phyloP scores from a whole-genome alignment of 2,888 invertebrate species.

The Apamea sordens region DNA sequence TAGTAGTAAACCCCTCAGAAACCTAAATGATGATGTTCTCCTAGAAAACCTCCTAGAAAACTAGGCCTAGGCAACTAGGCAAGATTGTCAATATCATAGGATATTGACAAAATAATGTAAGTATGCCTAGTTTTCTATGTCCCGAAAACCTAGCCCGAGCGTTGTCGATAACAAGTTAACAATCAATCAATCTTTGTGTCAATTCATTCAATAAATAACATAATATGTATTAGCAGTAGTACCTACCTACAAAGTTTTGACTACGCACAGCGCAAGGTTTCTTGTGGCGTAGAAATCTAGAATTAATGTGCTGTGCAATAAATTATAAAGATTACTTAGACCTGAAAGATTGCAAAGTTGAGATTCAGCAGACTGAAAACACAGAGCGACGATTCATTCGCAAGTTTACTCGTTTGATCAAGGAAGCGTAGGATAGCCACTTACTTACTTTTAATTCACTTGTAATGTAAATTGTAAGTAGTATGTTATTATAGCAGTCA shows the following conservation, averaged over 20 bases:
- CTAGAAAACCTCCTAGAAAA: too few relatives aligned
- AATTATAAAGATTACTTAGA: not conserved
- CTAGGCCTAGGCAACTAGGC: too few relatives aligned
- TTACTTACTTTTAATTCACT: not conserved
- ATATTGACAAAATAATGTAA: not conserved
- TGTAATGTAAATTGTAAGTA: not conserved
- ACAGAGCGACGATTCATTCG: not conserved
- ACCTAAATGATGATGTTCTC: not conserved
- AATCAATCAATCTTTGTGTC: not conserved
- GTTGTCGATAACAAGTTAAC: not conserved
- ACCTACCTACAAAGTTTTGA: not conserved
- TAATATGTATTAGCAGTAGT: not conserved
- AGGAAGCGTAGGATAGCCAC: not conserved
- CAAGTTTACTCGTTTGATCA: not conserved
- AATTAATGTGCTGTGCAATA: not conserved
- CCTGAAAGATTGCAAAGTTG: not conserved
- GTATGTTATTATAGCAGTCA: conserved; percentile 8
- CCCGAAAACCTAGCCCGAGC: not conserved
- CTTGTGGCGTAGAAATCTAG: not conserved
- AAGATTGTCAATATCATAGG: too few relatives aligned
- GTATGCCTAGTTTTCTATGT: not conserved
- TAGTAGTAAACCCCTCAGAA: not conserved
- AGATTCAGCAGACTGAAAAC: not conserved
- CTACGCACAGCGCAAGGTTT: not conserved
- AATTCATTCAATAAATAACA: not conserved